Evolutionary conservation across 2,797 vertebrate genomes (phyloP).

Genomic region (Arrhamphus sclerolepis): DNA sequence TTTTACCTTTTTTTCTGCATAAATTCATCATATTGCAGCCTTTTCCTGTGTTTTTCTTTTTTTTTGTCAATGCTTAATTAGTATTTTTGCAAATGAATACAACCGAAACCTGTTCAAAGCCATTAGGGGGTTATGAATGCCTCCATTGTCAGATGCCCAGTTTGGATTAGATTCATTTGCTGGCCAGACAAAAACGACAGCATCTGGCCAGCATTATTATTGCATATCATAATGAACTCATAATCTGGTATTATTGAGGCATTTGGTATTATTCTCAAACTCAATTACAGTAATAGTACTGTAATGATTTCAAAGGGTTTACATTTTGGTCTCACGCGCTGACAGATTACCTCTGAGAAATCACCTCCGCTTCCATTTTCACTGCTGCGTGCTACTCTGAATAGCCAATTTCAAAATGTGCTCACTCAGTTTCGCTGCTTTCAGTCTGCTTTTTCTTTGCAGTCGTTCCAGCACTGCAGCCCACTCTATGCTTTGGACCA

Average conservation of each 20-base stretch:
- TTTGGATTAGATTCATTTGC: constrained; percentile 68
- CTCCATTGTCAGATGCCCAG: constrained; percentile 71
- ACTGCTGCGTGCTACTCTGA: constrained; percentile 28
- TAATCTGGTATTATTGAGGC: constrained; percentile 78
- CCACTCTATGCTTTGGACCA: constrained; percentile 42
- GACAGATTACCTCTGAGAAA: constrained; percentile 34
- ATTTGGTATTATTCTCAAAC: constrained; percentile 74
- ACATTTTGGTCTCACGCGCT: constrained; percentile 26
- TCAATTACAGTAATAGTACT: constrained; percentile 78
- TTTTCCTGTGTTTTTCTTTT: constrained; percentile 18
- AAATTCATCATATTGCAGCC: constrained; percentile 6
- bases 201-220: constrained; percentile 77
- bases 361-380: constrained; percentile 26
- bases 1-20: constrained; percentile 6
- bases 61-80: constrained; percentile 29
- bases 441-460: constrained; percentile 33
- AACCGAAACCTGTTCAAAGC: constrained; percentile 54
- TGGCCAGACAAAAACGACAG: constrained; percentile 58
- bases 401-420: constrained; percentile 25
- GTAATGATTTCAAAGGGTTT: constrained; percentile 63
- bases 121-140: constrained; percentile 57
- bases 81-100: constrained; percentile 24
- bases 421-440: not conserved
- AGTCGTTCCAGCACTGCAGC: constrained; percentile 25
- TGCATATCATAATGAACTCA: constrained; percentile 75